phyloP scores from a whole-genome alignment of 1,140 invertebrate genomes.

The Anagrus nilaparvatae region DNA sequence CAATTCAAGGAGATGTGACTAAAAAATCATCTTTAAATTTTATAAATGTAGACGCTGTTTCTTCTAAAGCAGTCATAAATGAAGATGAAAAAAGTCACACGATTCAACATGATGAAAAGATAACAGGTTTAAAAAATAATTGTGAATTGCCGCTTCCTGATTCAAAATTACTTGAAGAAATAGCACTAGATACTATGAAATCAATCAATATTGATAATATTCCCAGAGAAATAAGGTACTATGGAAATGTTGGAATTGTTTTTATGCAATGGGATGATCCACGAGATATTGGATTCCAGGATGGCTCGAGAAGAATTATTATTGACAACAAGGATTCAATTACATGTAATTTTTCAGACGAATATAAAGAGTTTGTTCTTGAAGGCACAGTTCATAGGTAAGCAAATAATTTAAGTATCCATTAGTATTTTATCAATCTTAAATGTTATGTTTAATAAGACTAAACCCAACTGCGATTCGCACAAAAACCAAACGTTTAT shows the following conservation, averaged over 20 bases:
- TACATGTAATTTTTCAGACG: conserved; percentile 57
- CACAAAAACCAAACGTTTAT: too few relatives aligned
- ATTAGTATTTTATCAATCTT: neutral
- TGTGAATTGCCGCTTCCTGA: conserved; percentile 48
- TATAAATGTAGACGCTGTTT: too few relatives aligned
- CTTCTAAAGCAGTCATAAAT: too few relatives aligned
- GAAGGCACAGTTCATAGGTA: conserved; percentile 56
- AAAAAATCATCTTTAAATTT: too few relatives aligned
- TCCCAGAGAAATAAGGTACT: conserved; percentile 74
- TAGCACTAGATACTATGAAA: conserved; percentile 55
- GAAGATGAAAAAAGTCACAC: too few relatives aligned
- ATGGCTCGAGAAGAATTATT: conserved; percentile 51
- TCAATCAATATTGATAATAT: conserved; percentile 78
- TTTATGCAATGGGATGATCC: conserved; percentile 77
- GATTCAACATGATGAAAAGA: too few relatives aligned
- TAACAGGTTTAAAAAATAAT: too few relatives aligned
- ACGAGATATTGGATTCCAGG: conserved; percentile 71
- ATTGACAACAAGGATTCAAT: conserved; percentile 64
- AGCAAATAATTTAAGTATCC: conserved; percentile 2
- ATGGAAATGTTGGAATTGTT: conserved; percentile 73
- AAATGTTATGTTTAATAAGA: too few relatives aligned
- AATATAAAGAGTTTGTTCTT: conserved; percentile 60
- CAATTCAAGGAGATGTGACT: too few relatives aligned
- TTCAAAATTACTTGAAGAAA: conserved; percentile 47
- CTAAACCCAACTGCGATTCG: too few relatives aligned